Evolutionary conservation across 1,140 invertebrate genomes (phyloP).

Genomic region (Bombyx mandarina): DNA sequence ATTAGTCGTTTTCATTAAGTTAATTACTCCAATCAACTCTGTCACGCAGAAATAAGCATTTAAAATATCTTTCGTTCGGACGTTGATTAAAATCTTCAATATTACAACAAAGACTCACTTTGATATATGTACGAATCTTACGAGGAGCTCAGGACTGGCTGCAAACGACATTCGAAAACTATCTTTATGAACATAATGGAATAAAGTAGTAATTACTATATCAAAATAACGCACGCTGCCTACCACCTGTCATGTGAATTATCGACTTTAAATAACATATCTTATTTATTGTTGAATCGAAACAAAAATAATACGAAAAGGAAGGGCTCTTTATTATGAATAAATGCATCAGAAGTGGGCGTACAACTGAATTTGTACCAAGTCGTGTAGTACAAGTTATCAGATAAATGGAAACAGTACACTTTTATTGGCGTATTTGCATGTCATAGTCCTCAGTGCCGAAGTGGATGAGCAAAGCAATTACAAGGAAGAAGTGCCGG

Average conservation of each 20-base stretch:
- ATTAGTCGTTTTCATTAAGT: conserved; percentile 22
- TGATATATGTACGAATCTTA: conserved; percentile 68
- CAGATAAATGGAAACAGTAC: not conserved
- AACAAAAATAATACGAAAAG: conserved; percentile 64
- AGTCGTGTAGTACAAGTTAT: conserved; percentile 51
- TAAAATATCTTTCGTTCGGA: conserved; percentile 23
- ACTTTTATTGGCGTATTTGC: too few species aligned
- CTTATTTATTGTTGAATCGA: conserved; percentile 68
- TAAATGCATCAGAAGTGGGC: conserved; percentile 48
- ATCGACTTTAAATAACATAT: conserved; percentile 70
- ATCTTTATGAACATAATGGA: conserved; percentile 15
- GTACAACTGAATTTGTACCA: conserved; percentile 64
- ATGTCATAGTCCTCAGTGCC: too few species aligned
- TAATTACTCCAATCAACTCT: conserved; percentile 18
- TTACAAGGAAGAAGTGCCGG: too few species aligned
- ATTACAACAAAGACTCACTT: conserved; percentile 62
- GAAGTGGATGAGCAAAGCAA: too few species aligned
- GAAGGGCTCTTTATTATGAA: conserved; percentile 57
- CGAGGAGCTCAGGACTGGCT: conserved; percentile 23
- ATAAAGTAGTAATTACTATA: conserved; percentile 28
- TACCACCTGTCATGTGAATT: conserved; percentile 71
- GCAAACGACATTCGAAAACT: conserved; percentile 18
- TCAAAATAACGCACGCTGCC: conserved; percentile 19
- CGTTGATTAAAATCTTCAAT: conserved; percentile 68
- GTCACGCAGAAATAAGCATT: too few species aligned